phyloP scores from a whole-genome alignment of 2,797 vertebrate species.

The Uromys caudimaculatus region DNA sequence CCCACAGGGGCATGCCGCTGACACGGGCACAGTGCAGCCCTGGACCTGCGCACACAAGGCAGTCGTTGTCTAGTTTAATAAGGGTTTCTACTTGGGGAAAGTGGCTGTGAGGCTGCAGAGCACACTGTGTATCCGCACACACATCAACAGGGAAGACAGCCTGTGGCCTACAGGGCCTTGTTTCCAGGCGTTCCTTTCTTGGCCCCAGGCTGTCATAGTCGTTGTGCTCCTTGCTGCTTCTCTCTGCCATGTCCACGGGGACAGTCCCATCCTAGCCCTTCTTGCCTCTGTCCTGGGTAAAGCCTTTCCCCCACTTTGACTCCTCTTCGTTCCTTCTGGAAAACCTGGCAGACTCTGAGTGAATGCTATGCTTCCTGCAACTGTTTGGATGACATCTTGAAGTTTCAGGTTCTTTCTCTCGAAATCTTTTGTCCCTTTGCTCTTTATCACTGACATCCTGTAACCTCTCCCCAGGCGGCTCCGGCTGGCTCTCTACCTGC shows the following conservation, averaged over 20 bases:
- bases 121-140: conserved; percentile 67
- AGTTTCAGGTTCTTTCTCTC: conserved; percentile 92
- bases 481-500: conserved; percentile 79
- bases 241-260: conserved; percentile 91
- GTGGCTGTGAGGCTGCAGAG: conserved; percentile 68
- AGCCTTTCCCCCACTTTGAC: conserved; percentile 95
- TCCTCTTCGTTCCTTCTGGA: conserved; percentile 95
- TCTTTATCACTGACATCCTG: conserved; percentile 94
- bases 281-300: conserved; percentile 94
- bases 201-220: conserved; percentile 92
- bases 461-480: conserved; percentile 92
- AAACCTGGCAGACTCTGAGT: conserved; percentile 94
- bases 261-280: conserved; percentile 91
- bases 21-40: not conserved
- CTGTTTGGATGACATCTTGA: conserved; percentile 93
- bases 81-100: conserved; percentile 45
- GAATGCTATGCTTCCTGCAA: conserved; percentile 93
- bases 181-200: conserved; percentile 95
- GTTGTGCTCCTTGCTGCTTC: conserved; percentile 91
- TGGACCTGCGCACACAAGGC: not conserved
- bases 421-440: conserved; percentile 92
- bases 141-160: conserved; percentile 82
- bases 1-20: too few relatives aligned
- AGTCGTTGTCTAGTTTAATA: not conserved
- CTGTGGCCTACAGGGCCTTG: conserved; percentile 91